These are phyloP conservation scores for Atethmia centrago DNA, from an alignment of 2,888 invertebrate genomes.

Conservation along the genomic window DNA sequence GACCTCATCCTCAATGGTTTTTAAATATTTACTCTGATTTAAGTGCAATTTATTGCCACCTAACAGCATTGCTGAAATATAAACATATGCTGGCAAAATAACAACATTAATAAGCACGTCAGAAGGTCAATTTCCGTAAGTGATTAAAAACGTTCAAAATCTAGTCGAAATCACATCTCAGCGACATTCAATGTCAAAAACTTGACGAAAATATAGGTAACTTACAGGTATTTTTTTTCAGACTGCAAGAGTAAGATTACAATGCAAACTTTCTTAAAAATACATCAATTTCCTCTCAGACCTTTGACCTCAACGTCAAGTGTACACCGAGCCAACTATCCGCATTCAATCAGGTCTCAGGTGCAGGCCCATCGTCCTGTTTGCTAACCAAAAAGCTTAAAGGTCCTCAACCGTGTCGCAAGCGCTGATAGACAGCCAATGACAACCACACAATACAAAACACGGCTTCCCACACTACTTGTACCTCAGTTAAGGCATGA, in stretches of 20 bases:
- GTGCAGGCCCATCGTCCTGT: conserved; percentile 15
- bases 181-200: background rate
- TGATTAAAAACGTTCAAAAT: background rate
- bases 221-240: no score
- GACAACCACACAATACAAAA: conserved; percentile 48
- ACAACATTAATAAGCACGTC: background rate
- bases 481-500: conserved; percentile 48
- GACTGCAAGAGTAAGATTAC: background rate
- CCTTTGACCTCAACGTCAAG: background rate
- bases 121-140: background rate
- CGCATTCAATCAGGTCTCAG: background rate
- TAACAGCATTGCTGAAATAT: background rate
- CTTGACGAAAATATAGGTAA: background rate
- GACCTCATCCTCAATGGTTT: no score
- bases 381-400: conserved; percentile 44
- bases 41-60: no score
- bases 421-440: conserved; percentile 41
- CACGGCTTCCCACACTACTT: conserved; percentile 64
- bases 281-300: background rate
- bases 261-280: background rate
- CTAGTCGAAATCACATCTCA: background rate
- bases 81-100: background rate
- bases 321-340: background rate
- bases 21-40: no score
- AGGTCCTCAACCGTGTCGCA: conserved; percentile 19